Percentiles rank a stretch among this genome's conserved stretches.
Conservation (phyloP, 2,888 invertebrate genomes). For the Epinotia brunnichana region DNA sequence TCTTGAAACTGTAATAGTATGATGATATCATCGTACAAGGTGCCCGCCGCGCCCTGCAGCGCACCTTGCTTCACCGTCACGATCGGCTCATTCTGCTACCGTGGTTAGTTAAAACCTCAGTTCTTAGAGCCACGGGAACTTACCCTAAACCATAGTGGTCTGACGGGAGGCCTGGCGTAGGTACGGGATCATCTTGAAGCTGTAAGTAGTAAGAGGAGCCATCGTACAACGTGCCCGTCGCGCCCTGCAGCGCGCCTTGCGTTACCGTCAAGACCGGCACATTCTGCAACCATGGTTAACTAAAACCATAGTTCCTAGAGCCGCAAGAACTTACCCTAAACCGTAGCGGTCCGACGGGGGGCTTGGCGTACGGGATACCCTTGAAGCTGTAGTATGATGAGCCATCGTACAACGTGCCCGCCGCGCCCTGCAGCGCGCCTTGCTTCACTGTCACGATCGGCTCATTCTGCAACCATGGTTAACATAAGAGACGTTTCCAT, state of each 20-base stretch:
- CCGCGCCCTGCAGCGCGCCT: conserved; percentile 56
- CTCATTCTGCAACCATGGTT: conserved; percentile 48
- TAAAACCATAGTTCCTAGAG: not conserved
- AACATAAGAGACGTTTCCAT: not conserved
- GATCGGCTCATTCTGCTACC: conserved; percentile 51
- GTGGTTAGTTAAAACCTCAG: too few species aligned
- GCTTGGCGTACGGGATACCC: conserved; percentile 80
- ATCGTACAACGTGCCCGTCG: conserved; percentile 51
- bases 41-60: conserved; percentile 52
- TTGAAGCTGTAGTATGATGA: conserved; percentile 62
- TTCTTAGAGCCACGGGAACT: not conserved
- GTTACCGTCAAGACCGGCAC: conserved; percentile 51
- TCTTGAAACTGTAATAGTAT: conserved; percentile 67
- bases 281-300: conserved; percentile 46
- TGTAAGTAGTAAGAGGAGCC: conserved; percentile 58
- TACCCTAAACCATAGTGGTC: conserved; percentile 69
- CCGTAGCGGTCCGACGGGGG: conserved; percentile 76
- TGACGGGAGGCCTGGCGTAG: conserved; percentile 78
- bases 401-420: conserved; percentile 54
- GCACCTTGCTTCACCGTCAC: conserved; percentile 56
- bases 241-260: conserved; percentile 59
- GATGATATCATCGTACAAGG: conserved; percentile 55
- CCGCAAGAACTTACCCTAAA: conserved; percentile 54
- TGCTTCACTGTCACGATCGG: conserved; percentile 54
- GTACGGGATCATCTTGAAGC: conserved; percentile 78